These are phyloP conservation scores for Scopus umbretta DNA, from an alignment of 2,113 vertebrate genomes.

Conservation along the genomic window DNA sequence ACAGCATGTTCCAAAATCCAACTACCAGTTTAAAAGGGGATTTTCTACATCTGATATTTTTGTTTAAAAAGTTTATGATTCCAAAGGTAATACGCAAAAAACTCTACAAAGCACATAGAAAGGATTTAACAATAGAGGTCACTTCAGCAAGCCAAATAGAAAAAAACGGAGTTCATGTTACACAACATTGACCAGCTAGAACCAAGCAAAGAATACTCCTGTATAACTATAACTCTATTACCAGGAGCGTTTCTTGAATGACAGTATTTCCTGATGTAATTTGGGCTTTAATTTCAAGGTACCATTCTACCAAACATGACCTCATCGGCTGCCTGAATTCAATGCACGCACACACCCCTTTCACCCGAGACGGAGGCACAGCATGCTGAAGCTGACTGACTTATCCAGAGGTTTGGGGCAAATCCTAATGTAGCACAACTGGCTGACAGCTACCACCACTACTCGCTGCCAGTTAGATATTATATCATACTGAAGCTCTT, in stretches of 20 bases:
- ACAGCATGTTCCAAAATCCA: background rate
- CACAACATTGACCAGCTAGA: background rate
- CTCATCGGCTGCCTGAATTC: background rate
- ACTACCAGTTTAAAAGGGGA: background rate
- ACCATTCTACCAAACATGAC: background rate
- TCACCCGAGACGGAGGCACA: rapidly evolving
- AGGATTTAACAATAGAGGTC: background rate
- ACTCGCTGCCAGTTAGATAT: background rate
- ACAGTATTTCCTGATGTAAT: background rate
- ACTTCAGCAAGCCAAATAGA: background rate
- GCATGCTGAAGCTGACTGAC: background rate
- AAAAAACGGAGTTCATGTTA: background rate
- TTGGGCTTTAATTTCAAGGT: background rate
- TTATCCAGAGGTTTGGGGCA: background rate
- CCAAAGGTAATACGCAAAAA: background rate
- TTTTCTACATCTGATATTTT: background rate
- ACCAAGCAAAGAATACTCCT: background rate
- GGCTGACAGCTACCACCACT: background rate
- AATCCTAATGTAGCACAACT: background rate
- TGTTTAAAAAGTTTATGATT: background rate
- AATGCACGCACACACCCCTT: rapidly evolving
- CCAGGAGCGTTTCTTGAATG: background rate
- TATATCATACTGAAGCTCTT: background rate
- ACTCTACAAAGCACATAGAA: background rate
- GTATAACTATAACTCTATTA: background rate